Evolutionary conservation across 2,113 vertebrate genomes (phyloP), one percentile per base, ranked within the genome.

Genomic region (Puffinus mauretanicus): DNA sequence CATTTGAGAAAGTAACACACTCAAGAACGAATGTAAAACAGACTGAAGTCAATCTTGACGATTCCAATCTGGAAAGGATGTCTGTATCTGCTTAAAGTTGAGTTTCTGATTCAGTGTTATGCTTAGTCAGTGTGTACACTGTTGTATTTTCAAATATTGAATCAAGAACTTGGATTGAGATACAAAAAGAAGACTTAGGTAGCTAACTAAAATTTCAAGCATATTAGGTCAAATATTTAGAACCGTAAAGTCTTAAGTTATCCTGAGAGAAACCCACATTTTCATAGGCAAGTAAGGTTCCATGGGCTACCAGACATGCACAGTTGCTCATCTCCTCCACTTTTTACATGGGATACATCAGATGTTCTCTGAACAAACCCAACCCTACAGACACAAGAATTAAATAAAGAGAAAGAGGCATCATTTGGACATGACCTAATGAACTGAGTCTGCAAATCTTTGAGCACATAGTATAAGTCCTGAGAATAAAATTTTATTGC

Each of bases 91-190:
- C 46, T 58, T 62, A 29, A 89, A 86, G 5, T 13, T 76, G 34
- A 72, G 22, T 24, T 90, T 92, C 46, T 86, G 29, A 42, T 90
- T 81, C 46, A 73, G 16, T 62, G 15, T 92, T 88, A 44, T 81
- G 36, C 36, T 88, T 82, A 66, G 51, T 67, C n/a, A 84, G 18
- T 72, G 51, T 75, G 44, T 64, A 95, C 32, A 66, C 29, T 69
- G 17, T 36, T 86, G 10, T 73, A 83, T 83, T 83, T 90, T 81
- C 47, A 94, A 95, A 93, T 88, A 84, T 30, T 93, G 83, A 92
- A 86, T 9, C 32, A 94, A 86, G 65, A 81, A 70, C 42, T 92
- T 94, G 80, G 69, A 70, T 8, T 86, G 51, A 86, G 51, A 78
- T 46, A 62, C 9, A 86, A 88, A 94, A 83, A 21, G 60, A 81